Base-by-base conservation (phyloP, 2,888 invertebrate species). In the Stenurella melanura region DNA sequence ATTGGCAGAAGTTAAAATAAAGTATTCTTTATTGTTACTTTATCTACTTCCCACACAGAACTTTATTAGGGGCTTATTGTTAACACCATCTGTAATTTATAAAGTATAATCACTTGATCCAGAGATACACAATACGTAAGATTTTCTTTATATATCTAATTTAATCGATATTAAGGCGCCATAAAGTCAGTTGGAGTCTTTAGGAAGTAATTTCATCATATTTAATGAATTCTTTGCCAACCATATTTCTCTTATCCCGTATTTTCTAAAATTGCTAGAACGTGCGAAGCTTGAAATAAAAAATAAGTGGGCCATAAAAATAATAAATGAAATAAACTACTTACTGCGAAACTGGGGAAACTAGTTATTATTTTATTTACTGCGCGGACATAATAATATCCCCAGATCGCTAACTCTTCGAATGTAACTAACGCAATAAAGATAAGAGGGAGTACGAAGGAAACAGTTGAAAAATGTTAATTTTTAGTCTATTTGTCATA, bases 141-240 rank as follows among this genome's bases (percentile, higher is more conserved):
- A 57, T 69, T 69, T 30, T 38, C 58, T 38, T 34, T 69, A 38
- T 26, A 66, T 57, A 58, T 57, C 50, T 70, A 70, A 70, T 60
- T 78, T 56, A 73, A 73, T 73, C 73, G 30, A 76, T 76, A 76
- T 74, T 74, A 74, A 67, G 60, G 57, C 68, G 67, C 63, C 66
- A 63, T 73, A 75, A 73, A 73, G 73, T 54, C 73, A 61, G 73
- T 63, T 61, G 69, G 30, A 61, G 70, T 73, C 77, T 67, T 78
- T 42, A 66, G 60, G 67, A 64, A 64, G 77, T 79, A 77, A 79
- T 79, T 80, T 70, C 76, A 76, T 76, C 74, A 78, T 76, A 76
- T 76, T 76, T 80, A 80, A 80, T 80, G 75, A 80, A 79, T 78
- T 78, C 73, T 70, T 58, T 15, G 69, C 77, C 63, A 68, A 75